Conservation (phyloP, 2,113 vertebrate species). For the Eudyptes chrysolophus region DNA sequence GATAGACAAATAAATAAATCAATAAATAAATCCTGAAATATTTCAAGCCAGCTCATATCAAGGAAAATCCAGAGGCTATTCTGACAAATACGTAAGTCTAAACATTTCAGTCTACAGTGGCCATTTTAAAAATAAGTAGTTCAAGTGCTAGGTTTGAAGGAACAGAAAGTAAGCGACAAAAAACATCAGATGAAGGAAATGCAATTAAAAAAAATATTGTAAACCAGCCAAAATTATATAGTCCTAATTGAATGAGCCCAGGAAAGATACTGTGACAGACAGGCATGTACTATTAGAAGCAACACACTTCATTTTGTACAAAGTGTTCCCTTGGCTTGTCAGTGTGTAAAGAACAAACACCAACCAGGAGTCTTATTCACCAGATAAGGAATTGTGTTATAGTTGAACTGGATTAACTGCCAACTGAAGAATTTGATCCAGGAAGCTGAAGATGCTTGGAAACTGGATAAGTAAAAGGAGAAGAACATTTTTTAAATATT, state of each 20-base stretch:
- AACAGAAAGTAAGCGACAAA: not conserved
- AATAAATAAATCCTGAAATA: not conserved
- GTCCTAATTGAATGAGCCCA: not conserved
- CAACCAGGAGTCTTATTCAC: conserved; percentile 33
- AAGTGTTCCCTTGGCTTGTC: conserved; percentile 14
- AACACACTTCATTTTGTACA: not conserved
- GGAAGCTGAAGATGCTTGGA: not conserved
- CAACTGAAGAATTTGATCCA: conserved; percentile 9
- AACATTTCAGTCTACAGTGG: not conserved
- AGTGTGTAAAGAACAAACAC: conserved; percentile 53
- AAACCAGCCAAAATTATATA: not conserved
- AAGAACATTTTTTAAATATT: not conserved
- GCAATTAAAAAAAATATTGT: not conserved
- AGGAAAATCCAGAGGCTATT: not conserved
- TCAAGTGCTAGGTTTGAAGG: not conserved
- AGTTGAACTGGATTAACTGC: conserved; percentile 49
- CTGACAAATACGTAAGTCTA: not conserved
- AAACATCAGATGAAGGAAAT: not conserved
- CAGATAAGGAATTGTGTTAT: conserved; percentile 30
- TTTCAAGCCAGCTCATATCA: not conserved
- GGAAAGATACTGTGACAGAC: not conserved
- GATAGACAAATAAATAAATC: not conserved
- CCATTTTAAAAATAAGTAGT: not conserved
- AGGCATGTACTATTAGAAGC: not conserved
- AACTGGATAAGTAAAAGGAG: conserved; percentile 34